phyloP scores from a whole-genome alignment of 2,888 invertebrate species.

The Antitype chi region DNA sequence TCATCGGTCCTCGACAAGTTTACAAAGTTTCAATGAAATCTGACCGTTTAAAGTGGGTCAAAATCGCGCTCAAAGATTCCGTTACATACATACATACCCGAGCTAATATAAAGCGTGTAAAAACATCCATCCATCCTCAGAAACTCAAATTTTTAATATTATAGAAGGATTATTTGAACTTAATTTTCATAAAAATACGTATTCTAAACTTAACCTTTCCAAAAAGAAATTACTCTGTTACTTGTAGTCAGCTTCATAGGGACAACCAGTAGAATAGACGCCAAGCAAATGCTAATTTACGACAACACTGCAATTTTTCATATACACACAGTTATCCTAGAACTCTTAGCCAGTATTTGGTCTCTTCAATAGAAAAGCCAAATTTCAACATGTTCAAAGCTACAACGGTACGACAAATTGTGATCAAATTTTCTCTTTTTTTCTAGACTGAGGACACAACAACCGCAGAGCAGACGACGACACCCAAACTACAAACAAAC shows the following conservation, averaged over 20 bases:
- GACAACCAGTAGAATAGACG: background rate
- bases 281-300: background rate
- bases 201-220: background rate
- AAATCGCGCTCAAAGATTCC: no score
- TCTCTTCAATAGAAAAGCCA: background rate
- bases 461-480: conserved; percentile 73
- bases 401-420: background rate
- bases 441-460: conserved; percentile 83
- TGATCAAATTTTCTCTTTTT: background rate
- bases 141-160: no score
- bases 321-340: background rate
- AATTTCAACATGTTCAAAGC: background rate
- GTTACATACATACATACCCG: no score
- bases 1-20: no score
- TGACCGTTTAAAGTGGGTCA: no score
- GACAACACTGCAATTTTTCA: background rate
- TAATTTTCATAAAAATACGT: background rate
- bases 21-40: no score
- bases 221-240: background rate
- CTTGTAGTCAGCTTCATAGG: background rate
- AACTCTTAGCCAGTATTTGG: background rate
- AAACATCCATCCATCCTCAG: no score
- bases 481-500: conserved; percentile 71
- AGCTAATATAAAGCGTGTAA: no score
- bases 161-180: background rate